Evolutionary conservation across 2,797 vertebrate species (phyloP).

Genomic region (Spinus olivaceus): DNA sequence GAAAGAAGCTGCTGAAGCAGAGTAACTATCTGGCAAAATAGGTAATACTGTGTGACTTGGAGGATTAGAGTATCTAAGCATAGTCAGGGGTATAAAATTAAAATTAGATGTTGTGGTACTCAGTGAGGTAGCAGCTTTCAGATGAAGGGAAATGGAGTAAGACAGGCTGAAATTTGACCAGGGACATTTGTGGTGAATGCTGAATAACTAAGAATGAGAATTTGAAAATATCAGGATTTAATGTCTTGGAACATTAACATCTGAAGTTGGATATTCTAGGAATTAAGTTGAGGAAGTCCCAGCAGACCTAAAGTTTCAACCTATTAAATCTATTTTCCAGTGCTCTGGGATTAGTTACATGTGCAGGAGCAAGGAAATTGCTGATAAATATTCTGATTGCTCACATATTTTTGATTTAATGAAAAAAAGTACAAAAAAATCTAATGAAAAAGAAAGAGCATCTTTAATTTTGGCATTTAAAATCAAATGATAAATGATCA

Average conservation of each 20-base stretch:
- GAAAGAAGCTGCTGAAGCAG: not conserved
- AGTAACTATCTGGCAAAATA: not conserved
- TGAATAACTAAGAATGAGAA: not conserved
- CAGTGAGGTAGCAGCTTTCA: not conserved
- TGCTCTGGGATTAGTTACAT: not conserved
- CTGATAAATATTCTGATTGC: conserved; percentile 1
- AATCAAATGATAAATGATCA: conserved; percentile 69
- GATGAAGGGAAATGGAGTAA: not conserved
- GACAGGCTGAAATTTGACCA: not conserved
- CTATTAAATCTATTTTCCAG: not conserved
- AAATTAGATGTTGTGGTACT: not conserved
- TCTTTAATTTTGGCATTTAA: conserved; percentile 63
- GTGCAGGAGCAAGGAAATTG: not conserved
- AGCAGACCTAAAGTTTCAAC: not conserved
- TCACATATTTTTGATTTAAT: conserved; percentile 25
- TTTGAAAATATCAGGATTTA: not conserved
- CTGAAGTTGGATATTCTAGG: not conserved
- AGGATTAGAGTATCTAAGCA: not conserved
- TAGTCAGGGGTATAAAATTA: not conserved
- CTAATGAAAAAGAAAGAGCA: conserved; percentile 50
- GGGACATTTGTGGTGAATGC: not conserved
- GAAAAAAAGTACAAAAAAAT: conserved; percentile 1
- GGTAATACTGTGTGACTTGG: not conserved
- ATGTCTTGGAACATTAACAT: not conserved
- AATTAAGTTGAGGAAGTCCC: not conserved